Conservation (phyloP, 1,140 invertebrate species). For the Mesaphorura yosii region DNA sequence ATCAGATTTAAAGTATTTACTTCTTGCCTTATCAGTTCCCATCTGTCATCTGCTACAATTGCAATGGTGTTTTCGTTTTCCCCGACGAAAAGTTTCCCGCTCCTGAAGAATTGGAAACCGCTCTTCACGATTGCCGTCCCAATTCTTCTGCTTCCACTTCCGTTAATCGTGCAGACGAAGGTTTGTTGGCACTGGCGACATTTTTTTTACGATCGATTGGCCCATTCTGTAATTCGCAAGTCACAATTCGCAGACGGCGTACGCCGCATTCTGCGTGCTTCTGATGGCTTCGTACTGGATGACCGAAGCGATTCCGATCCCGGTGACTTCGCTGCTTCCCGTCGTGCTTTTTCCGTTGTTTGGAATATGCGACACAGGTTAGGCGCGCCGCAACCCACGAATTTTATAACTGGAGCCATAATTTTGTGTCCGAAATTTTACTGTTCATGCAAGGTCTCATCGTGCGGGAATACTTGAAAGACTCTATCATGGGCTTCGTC, state of each 20-base stretch:
- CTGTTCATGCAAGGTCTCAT: constrained; percentile 13
- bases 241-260: too few relatives aligned
- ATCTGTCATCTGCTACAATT: too few relatives aligned
- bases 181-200: too few relatives aligned
- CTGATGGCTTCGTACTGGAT: constrained; percentile 45
- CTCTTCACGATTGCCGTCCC: constrained; percentile 14
- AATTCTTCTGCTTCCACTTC: constrained; percentile 17
- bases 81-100: neutral
- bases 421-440: neutral
- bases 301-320: constrained; percentile 44
- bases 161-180: constrained; percentile 8
- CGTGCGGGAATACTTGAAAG: constrained; percentile 56
- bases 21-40: too few relatives aligned
- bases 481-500: constrained; percentile 77
- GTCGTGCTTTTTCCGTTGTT: constrained; percentile 41
- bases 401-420: neutral
- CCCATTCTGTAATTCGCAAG: too few relatives aligned
- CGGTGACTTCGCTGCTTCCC: constrained; percentile 43
- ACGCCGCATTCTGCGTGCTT: constrained; percentile 40
- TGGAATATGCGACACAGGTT: constrained; percentile 35
- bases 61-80: too few relatives aligned
- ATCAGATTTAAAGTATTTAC: too few relatives aligned
- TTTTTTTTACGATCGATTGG: too few relatives aligned
- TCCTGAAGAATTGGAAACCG: constrained; percentile 15
- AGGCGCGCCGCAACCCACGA: too few relatives aligned